Base-by-base conservation (phyloP, 2,797 vertebrate genomes). In the Urosaurus nigricauda region DNA sequence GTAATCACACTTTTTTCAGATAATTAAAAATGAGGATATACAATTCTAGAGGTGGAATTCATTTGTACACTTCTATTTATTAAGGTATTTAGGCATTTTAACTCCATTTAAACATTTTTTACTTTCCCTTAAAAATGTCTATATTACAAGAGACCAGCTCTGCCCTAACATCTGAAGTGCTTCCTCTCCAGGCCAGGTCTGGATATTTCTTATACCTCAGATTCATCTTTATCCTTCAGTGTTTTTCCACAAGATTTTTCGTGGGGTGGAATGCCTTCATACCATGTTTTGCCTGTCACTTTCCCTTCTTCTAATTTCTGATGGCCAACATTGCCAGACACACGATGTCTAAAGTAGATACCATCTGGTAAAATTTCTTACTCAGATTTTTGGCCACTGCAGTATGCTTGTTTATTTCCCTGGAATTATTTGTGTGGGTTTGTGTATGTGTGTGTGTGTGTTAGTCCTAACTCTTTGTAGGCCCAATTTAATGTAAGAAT, bases 321-420 rank as follows among this genome's bases (percentile, higher is more conserved):
- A 43, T 70, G 26, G 32, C 37, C 70, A 81, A 17, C 16, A 58
- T 70, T 78, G 12, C 47, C 43, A 51, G 58, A 29, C 53, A 47
- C 17, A 21, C 70, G 53, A 68, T 68, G 58, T 68, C 71, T 26
- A 70, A 53, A 75, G 47, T 43, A 84, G 58, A 63, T 58, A 16
- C 58, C 78, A 82, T 60, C 70, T 60, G 32, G 43, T 29, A 51
- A 35, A 77, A 58, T 35, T 16, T 5, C 17, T 73, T 12, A 21
- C 43, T 43, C 5, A 4, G 19, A 1, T 14, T 71, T 60, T 58
- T 35, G 53, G 53, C 26, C 43, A 19, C 51, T 0, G 0, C 8
- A 43, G 37, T 0, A 0, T 65, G 84, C 4, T 51, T 0, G 19
- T 80, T 37, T 4, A 0, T 17, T 40, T 16, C 1, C 0, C 63